These are phyloP conservation scores for Coleophora deauratella DNA, from an alignment of 2,888 invertebrate genomes.

Conservation along the genomic window DNA sequence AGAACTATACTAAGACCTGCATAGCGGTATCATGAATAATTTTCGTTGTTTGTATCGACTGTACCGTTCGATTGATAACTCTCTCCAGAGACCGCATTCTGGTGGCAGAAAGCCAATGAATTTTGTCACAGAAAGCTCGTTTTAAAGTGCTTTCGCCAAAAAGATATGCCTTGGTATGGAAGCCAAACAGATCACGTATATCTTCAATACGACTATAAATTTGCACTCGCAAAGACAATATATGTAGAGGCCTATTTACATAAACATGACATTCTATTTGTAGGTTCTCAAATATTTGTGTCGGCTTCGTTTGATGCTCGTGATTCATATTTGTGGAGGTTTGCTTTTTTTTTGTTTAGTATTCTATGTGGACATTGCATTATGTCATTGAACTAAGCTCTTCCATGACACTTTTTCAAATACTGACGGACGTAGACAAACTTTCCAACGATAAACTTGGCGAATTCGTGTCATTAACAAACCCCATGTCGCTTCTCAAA, in stretches of 20 bases:
- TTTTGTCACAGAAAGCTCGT: conserved; percentile 24
- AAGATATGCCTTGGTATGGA: conserved; percentile 21
- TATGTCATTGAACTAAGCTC: conserved; percentile 2
- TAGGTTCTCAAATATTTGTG: conserved; percentile 37
- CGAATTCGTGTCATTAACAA: too few relatives aligned
- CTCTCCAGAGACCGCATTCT: conserved; percentile 15
- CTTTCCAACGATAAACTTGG: too few relatives aligned
- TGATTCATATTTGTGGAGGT: conserved; percentile 23
- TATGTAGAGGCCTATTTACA: conserved; percentile 42
- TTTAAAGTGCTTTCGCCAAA: conserved; percentile 42
- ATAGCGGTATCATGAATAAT: too few relatives aligned
- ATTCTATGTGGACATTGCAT: conserved; percentile 18
- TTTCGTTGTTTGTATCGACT: too few relatives aligned
- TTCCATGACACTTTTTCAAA: too few relatives aligned
- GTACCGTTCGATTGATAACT: too few relatives aligned
- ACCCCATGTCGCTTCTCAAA: too few relatives aligned
- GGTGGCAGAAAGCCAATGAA: conserved; percentile 29
- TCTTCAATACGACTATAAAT: conserved; percentile 1
- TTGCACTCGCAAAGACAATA: conserved; percentile 38
- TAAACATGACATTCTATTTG: conserved; percentile 38
- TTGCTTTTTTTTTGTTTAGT: conserved; percentile 41
- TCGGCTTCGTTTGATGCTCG: conserved; percentile 17
- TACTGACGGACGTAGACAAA: too few relatives aligned
- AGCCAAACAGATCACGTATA: conserved; percentile 31
- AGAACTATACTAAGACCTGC: too few relatives aligned